Conservation (phyloP, 2,113 vertebrate genomes). For the Rhodinocichla rosea region DNA sequence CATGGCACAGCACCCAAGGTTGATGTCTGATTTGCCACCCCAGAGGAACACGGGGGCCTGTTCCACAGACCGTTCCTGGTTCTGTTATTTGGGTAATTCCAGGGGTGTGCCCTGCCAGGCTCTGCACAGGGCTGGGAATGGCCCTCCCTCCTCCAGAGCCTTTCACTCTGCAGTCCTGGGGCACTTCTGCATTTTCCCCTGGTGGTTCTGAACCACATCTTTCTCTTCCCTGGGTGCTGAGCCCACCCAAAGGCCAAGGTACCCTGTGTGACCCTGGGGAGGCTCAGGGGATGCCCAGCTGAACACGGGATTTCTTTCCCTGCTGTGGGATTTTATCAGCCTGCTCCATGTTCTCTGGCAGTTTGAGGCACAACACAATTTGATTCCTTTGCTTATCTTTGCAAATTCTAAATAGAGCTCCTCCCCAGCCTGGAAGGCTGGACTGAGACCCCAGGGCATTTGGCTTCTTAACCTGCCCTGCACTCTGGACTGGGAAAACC, state of each 20-base stretch:
- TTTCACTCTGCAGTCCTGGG: not conserved
- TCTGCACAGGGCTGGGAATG: not conserved
- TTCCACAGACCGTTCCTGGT: not conserved
- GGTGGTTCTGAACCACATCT: not conserved
- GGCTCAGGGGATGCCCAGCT: not conserved
- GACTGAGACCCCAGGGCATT: not conserved
- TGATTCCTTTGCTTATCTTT: not conserved
- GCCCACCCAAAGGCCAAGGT: not conserved
- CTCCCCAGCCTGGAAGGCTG: not conserved
- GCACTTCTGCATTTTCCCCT: not conserved
- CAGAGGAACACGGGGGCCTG: accelerated
- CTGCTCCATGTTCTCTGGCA: not conserved
- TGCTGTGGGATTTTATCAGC: not conserved
- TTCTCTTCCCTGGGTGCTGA: not conserved
- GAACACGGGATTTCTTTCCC: not conserved
- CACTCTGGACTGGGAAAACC: not conserved
- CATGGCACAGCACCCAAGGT: accelerated
- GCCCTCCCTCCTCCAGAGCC: not conserved
- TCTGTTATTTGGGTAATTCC: not conserved
- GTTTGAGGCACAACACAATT: not conserved
- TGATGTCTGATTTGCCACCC: not conserved
- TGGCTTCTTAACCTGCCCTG: not conserved
- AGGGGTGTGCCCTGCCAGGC: not conserved
- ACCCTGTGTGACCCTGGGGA: not conserved
- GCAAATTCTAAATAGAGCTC: not conserved